These are phyloP conservation scores for Siniperca undulata DNA, from an alignment of 2,797 vertebrate genomes.

Conservation along the genomic window DNA sequence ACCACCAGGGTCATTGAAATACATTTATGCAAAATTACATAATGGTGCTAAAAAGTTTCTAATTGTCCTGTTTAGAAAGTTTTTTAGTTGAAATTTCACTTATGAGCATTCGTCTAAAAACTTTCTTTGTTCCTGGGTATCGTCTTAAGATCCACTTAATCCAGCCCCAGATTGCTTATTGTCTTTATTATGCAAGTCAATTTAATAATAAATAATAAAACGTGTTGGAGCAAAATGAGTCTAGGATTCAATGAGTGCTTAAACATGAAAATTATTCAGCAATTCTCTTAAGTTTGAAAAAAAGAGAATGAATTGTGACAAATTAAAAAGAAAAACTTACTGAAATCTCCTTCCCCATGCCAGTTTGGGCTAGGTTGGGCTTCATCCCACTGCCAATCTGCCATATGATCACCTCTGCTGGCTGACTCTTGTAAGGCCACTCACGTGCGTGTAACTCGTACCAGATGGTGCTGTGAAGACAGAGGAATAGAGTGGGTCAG, in stretches of 20 bases:
- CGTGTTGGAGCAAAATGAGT: neutral
- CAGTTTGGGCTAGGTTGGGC: slow-evolving; percentile 96
- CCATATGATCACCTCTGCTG: slow-evolving; percentile 98
- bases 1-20: slow-evolving; percentile 5
- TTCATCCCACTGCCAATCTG: slow-evolving; percentile 97
- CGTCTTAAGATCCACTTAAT: slow-evolving; percentile 4
- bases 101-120: neutral
- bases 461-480: slow-evolving; percentile 94
- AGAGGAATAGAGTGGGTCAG: slow-evolving; percentile 44
- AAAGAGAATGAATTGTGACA: neutral
- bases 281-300: neutral
- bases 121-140: neutral
- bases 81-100: neutral
- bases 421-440: slow-evolving; percentile 99
- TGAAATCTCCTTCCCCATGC: slow-evolving; percentile 98
- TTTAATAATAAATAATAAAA: neutral
- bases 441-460: slow-evolving; percentile 97
- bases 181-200: neutral
- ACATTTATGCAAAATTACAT: slow-evolving; percentile 3
- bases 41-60: neutral
- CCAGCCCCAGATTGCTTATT: neutral
- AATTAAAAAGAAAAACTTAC: slow-evolving; percentile 80
- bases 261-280: neutral
- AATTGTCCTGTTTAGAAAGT: neutral
- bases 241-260: neutral